Evolutionary conservation across 2,113 vertebrate genomes (phyloP).

Genomic region (Helogale parvula): DNA sequence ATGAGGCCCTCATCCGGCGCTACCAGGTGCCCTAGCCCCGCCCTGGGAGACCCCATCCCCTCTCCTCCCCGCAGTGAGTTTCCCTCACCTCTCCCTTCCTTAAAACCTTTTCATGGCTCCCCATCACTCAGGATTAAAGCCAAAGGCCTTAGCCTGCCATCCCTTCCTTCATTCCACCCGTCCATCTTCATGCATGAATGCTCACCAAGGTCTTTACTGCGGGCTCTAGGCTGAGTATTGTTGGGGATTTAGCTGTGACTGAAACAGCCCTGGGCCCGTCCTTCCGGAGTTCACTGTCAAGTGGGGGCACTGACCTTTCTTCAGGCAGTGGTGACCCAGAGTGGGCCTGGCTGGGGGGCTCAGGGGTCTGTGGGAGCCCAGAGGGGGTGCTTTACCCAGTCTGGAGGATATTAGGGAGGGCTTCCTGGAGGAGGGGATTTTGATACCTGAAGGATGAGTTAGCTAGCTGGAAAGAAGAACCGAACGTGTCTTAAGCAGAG

Average conservation of each 20-base stretch:
- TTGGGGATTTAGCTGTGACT: not conserved
- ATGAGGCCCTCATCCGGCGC: slow-evolving; percentile 92
- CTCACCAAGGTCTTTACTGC: not conserved
- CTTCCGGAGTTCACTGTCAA: not conserved
- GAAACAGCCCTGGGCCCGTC: not conserved
- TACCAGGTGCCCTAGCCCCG: slow-evolving; percentile 90
- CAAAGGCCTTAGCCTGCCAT: not conserved
- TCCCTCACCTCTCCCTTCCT: slow-evolving; percentile 65
- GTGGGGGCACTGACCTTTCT: not conserved
- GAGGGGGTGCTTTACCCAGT: not conserved
- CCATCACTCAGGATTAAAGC: slow-evolving; percentile 47
- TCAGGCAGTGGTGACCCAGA: not conserved
- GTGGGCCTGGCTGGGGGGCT: not conserved
- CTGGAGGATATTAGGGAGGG: not conserved
- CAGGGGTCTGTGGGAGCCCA: not conserved
- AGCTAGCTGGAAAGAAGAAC: not conserved
- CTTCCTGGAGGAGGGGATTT: not conserved
- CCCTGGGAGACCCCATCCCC: slow-evolving; percentile 77
- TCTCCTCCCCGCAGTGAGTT: slow-evolving; percentile 80
- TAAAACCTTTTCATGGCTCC: slow-evolving; percentile 59
- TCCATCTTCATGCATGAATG: not conserved
- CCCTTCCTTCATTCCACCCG: slow-evolving; percentile 24
- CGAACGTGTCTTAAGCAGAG: not conserved
- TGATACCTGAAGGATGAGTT: not conserved
- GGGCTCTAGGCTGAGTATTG: not conserved